Conservation (phyloP, 2,797 vertebrate species). For the Coranthus polyacanthus region DNA sequence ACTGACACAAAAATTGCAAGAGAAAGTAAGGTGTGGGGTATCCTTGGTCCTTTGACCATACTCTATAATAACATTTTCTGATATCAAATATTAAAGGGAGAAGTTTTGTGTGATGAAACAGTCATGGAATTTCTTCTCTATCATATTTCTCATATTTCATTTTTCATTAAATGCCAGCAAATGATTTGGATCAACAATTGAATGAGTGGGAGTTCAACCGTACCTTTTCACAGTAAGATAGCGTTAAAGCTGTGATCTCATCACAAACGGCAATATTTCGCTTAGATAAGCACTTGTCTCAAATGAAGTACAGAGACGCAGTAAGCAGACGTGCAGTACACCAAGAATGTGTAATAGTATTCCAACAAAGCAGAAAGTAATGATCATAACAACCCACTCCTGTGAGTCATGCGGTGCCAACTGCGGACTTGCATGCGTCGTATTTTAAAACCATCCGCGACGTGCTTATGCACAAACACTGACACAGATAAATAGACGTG, state of each 20-base stretch:
- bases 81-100: too few species aligned
- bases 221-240: too few species aligned
- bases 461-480: slow-evolving; percentile 1
- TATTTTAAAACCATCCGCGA: slow-evolving; percentile 27
- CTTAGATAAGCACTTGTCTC: neutral
- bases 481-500: slow-evolving; percentile 38
- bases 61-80: too few species aligned
- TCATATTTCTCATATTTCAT: neutral
- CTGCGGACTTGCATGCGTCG: slow-evolving; percentile 32
- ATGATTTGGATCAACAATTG: slow-evolving; percentile 10
- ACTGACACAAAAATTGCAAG: slow-evolving; percentile 34
- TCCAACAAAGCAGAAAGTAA: slow-evolving; percentile 34
- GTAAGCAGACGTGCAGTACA: neutral
- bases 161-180: neutral
- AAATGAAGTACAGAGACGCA: neutral
- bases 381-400: slow-evolving; percentile 42
- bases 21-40: neutral
- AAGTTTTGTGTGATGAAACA: too few species aligned
- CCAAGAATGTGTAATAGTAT: slow-evolving; percentile 3
- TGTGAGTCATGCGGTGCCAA: slow-evolving; percentile 47
- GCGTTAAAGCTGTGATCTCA: neutral
- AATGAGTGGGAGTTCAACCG: neutral
- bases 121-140: too few species aligned
- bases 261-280: slow-evolving; percentile 15
- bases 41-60: too few species aligned